phyloP scores from a whole-genome alignment of 2,888 invertebrate species.

The Torymus aiolomorphi region DNA sequence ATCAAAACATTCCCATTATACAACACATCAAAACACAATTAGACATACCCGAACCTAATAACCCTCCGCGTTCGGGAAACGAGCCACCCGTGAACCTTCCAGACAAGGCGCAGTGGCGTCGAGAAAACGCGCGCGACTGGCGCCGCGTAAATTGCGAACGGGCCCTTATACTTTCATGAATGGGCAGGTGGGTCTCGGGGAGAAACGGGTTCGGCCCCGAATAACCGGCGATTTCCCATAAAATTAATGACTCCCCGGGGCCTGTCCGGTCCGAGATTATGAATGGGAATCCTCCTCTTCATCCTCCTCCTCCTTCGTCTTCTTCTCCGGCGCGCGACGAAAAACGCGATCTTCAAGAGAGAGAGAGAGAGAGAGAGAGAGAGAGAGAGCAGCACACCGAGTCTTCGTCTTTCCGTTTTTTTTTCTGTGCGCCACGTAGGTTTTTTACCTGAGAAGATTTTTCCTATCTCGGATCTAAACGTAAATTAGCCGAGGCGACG shows the following conservation, averaged over 20 bases:
- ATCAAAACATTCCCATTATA: no score
- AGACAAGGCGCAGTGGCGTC: no score
- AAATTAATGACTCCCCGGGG: slow-evolving; percentile 71
- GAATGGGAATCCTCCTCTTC: slow-evolving; percentile 48
- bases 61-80: no score
- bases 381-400: no score
- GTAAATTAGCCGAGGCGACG: slow-evolving; percentile 25
- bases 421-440: background rate
- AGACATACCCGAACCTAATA: no score
- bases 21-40: no score
- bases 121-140: slow-evolving; percentile 27
- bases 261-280: slow-evolving; percentile 36
- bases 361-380: no score
- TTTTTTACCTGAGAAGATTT: slow-evolving; percentile 27
- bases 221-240: slow-evolving; percentile 72
- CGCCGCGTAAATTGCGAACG: slow-evolving; percentile 56
- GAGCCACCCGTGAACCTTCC: no score
- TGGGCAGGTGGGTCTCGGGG: slow-evolving; percentile 49
- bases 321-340: no score
- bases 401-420: background rate
- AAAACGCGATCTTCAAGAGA: no score
- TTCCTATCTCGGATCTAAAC: slow-evolving; percentile 44
- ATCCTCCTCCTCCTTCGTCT: slow-evolving; percentile 7
- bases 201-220: slow-evolving; percentile 68
- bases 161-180: slow-evolving; percentile 49